A percentile compares a stretch with the other conserved stretches of the same genome.
Conservation (phyloP, 2,113 vertebrate species). For the Aix galericulata region DNA sequence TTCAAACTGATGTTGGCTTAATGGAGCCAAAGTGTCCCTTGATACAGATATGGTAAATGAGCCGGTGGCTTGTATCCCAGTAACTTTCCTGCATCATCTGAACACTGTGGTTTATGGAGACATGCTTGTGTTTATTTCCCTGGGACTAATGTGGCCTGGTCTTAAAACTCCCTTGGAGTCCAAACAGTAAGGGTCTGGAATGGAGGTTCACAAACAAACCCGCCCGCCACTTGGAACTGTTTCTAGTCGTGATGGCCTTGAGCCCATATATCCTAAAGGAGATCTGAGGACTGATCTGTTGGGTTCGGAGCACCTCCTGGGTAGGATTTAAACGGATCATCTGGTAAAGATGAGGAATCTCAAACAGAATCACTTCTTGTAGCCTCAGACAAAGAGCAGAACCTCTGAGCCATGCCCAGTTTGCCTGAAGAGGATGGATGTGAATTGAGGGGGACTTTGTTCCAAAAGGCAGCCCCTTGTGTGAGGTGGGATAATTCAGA, state of each 20-base stretch:
- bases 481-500: neutral
- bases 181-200: neutral
- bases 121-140: neutral
- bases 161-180: neutral
- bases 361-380: neutral
- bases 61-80: neutral
- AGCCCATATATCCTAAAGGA: neutral
- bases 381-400: neutral
- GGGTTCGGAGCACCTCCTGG: neutral
- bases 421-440: neutral
- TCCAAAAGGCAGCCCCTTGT: neutral
- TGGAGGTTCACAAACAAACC: neutral
- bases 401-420: neutral
- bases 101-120: neutral
- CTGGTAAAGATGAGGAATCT: neutral
- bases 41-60: neutral
- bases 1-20: neutral
- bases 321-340: neutral
- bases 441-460: neutral
- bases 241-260: neutral
- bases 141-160: neutral
- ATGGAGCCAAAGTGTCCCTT: neutral
- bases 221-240: neutral
- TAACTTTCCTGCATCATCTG: neutral
- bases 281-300: neutral